Evolutionary conservation across 1,140 invertebrate species (phyloP).

Genomic region (Drosophila seguyi): DNA sequence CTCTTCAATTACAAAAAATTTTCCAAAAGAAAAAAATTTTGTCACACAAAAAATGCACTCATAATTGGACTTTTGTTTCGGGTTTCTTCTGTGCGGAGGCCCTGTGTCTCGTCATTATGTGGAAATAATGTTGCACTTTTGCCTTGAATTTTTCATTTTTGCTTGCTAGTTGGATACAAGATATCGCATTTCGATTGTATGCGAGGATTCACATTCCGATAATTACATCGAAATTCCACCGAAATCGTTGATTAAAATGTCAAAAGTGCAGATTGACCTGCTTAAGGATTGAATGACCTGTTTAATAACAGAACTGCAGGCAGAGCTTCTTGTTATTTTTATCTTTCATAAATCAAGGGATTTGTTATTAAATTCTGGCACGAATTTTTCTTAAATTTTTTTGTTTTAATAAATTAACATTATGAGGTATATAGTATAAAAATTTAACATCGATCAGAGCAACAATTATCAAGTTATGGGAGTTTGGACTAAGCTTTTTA

Average conservation of each 20-base stretch:
- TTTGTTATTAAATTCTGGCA: background rate
- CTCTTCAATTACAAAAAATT: background rate
- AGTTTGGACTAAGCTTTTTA: too few species aligned
- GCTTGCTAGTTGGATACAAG: background rate
- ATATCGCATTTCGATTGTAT: background rate
- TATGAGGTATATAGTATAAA: too few species aligned
- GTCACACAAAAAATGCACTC: background rate
- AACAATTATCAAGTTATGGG: too few species aligned
- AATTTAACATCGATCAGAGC: too few species aligned
- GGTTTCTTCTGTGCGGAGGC: background rate
- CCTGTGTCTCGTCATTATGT: background rate
- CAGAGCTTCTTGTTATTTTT: background rate
- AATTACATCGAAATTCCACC: background rate
- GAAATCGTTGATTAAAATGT: conserved; percentile 4
- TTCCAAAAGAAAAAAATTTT: background rate
- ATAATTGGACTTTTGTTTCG: conserved; percentile 8
- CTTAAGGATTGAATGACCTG: background rate
- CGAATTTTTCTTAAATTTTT: too few species aligned
- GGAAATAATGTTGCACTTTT: conserved; percentile 14
- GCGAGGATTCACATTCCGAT: background rate
- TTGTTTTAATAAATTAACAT: too few species aligned
- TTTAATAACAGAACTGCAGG: background rate
- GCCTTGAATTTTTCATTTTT: background rate
- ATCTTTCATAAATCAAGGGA: background rate
- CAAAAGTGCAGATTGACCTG: background rate